phyloP scores from a whole-genome alignment of 1,140 invertebrate species.

The Cherax destructor region DNA sequence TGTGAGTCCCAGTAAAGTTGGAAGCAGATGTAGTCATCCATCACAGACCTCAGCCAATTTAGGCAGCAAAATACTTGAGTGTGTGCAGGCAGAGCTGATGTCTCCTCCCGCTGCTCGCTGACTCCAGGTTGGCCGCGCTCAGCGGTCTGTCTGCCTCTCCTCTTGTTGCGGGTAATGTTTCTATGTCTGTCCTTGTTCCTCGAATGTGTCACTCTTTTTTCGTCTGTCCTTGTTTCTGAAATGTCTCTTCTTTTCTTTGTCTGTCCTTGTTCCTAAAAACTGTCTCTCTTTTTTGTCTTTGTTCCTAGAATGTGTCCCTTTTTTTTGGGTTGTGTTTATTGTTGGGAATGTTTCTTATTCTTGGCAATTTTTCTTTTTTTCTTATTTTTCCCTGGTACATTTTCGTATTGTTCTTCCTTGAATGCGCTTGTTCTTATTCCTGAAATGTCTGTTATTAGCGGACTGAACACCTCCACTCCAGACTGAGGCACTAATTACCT shows the following conservation, averaged over 20 bases:
- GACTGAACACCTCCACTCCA: no score
- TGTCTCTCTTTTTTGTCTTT: no score
- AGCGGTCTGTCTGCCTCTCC: background rate
- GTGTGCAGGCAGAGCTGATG: background rate
- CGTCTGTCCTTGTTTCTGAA: background rate
- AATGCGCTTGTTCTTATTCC: background rate
- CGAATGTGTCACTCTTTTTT: no score
- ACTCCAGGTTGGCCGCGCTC: background rate
- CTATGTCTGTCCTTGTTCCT: no score
- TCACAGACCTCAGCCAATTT: constrained; percentile 10
- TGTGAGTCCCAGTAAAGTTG: background rate
- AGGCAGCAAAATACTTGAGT: constrained; percentile 8
- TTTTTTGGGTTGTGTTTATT: background rate
- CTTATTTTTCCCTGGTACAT: no score
- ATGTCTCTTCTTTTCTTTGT: no score
- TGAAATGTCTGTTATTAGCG: background rate
- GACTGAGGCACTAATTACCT: no score
- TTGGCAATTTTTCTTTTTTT: no score
- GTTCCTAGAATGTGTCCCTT: no score
- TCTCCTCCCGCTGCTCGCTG: background rate
- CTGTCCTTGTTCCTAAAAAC: no score
- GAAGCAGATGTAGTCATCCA: constrained; percentile 12
- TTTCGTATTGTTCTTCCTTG: no score
- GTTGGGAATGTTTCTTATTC: background rate
- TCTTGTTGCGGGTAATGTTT: no score